A percentile compares a stretch with the other conserved stretches of the same genome.
phyloP scores from a whole-genome alignment of 2,888 invertebrate genomes.

The Trachelus tabidus region DNA sequence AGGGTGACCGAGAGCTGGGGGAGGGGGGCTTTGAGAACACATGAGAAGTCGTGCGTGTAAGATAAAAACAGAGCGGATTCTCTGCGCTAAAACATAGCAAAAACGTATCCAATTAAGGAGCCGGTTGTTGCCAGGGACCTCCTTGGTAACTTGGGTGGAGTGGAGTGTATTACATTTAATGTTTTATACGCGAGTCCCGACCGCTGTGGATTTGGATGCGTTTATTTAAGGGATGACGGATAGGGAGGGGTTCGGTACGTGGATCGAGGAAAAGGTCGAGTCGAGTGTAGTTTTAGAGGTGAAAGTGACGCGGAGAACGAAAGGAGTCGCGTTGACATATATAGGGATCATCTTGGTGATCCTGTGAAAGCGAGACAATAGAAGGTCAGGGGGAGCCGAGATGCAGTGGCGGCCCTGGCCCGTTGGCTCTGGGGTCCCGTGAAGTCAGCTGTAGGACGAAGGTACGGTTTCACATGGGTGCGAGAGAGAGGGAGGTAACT shows the following conservation, averaged over 20 bases:
- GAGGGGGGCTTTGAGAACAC: too few species aligned
- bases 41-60: not conserved
- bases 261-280: not conserved
- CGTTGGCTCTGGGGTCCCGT: not conserved
- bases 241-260: not conserved
- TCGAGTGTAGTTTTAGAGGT: not conserved
- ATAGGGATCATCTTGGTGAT: not conserved
- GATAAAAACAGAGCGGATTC: not conserved
- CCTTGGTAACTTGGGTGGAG: not conserved
- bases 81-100: not conserved
- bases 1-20: not conserved
- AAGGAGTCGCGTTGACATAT: not conserved
- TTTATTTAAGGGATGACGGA: not conserved
- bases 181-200: not conserved
- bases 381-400: conserved; percentile 46
- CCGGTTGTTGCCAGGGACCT: not conserved
- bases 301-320: not conserved
- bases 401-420: not conserved
- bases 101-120: not conserved
- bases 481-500: not conserved
- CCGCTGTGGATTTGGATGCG: not conserved
- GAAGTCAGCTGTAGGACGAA: not conserved
- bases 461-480: not conserved
- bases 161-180: not conserved
- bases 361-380: conserved; percentile 38